A percentile compares a stretch with the other conserved stretches of the same genome.
Conservation (phyloP, 2,888 invertebrate genomes). For the Hetaerina titia region DNA sequence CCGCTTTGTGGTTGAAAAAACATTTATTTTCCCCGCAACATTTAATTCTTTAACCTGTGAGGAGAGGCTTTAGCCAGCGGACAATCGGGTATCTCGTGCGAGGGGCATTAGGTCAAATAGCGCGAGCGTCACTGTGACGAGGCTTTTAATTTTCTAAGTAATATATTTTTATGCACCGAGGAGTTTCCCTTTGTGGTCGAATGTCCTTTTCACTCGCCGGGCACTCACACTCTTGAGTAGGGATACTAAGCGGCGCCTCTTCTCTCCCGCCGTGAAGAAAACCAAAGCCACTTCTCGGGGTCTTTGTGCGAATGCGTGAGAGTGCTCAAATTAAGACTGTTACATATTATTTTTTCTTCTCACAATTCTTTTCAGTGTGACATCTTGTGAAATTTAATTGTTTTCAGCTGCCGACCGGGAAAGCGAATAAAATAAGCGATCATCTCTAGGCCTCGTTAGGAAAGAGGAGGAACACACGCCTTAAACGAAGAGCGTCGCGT, state of each 20-base stretch:
- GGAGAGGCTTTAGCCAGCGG: not conserved
- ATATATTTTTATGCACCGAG: conserved; percentile 8
- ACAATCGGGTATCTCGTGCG: conserved; percentile 18
- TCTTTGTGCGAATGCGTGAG: not conserved
- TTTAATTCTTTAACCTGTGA: not conserved
- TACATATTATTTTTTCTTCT: not conserved
- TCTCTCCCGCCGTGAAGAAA: not conserved
- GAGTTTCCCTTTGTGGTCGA: conserved; percentile 6
- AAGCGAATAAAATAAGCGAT: not conserved
- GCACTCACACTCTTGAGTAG: not conserved
- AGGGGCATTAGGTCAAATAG: not conserved
- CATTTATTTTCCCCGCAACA: not conserved
- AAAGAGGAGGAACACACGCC: not conserved
- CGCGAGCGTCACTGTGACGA: not conserved
- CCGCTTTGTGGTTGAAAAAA: not conserved
- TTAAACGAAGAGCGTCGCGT: not conserved
- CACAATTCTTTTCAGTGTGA: not conserved
- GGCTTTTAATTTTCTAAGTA: not conserved
- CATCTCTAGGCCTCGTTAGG: not conserved
- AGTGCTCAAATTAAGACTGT: not conserved
- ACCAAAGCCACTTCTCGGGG: not conserved
- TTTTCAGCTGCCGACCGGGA: not conserved
- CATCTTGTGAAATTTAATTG: not conserved
- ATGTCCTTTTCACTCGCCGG: not conserved
- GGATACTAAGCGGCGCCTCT: too few species aligned